These are phyloP conservation scores for Callochromis pleurospilus DNA, from an alignment of 2,113 vertebrate species.

Conservation along the genomic window DNA sequence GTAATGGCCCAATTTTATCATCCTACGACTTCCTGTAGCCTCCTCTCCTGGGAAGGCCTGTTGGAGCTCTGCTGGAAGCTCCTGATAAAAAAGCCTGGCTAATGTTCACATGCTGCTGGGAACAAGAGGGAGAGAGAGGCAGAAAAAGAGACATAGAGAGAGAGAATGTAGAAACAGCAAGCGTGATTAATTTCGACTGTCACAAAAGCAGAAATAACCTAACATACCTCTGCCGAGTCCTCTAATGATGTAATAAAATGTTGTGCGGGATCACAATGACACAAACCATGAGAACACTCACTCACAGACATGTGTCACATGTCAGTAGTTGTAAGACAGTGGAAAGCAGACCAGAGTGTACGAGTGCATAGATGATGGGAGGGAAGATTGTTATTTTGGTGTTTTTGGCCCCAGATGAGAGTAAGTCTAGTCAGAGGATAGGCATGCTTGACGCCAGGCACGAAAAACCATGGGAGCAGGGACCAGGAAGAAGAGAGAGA, in stretches of 20 bases:
- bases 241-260: conserved; percentile 11
- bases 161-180: background rate
- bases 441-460: conserved; percentile 60
- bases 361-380: conserved; percentile 26
- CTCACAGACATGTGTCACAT: conserved; percentile 29
- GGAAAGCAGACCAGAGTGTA: conserved; percentile 37
- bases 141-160: background rate
- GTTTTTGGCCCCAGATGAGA: conserved; percentile 61
- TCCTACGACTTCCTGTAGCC: conserved; percentile 74
- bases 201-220: background rate
- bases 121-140: conserved; percentile 27
- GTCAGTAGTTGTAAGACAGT: conserved; percentile 4
- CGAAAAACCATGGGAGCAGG: conserved; percentile 51
- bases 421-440: conserved; percentile 62
- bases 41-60: conserved; percentile 68
- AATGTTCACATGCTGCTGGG: conserved; percentile 72
- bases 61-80: conserved; percentile 59
- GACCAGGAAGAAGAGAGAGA: conserved; percentile 42
- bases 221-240: background rate
- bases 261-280: background rate
- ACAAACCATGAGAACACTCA: conserved; percentile 30
- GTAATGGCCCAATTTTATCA: conserved; percentile 73
- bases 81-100: conserved; percentile 69
- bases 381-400: conserved; percentile 60
- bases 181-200: background rate